Evolutionary conservation across 1,140 invertebrate genomes (phyloP), one percentile per base, ranked within the genome.

Genomic region (Tetragonula clypearis): DNA sequence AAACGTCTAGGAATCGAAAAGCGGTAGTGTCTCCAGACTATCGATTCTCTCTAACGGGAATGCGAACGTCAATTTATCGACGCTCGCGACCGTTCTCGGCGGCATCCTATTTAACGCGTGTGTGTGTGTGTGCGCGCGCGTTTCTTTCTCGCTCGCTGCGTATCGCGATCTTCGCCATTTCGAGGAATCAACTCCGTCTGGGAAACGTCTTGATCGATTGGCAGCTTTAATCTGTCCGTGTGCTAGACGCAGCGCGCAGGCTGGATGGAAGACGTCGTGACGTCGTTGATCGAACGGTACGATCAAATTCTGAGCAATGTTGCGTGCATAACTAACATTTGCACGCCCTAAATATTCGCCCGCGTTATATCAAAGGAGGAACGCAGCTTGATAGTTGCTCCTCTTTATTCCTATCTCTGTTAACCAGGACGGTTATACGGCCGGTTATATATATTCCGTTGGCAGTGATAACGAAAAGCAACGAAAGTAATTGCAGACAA

Each of bases 291-390:
- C 87, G 87, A 89, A 84, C 85, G 69, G 75, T 80, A 72, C 84
- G 79, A 86, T 88, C 88, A 89, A 89, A 89, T 89, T 89, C 87
- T 86, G 87, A 88, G 88, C 85, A 88, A 89, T 89, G 88, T 89
- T 86, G 84, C 87, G 88, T 88, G 81, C 77, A 81, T 71, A 86
- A 81, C 84, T 77, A 83, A 89, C 87, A 86, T 89, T 89, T 88
- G 80, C 87, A 86, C 85, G 88, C 87, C 35, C 84, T 73, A 79
- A 85, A 82, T 85, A 73, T 85, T 74, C 77, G n/a, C 49, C n/a
- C n/a, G 41, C 35, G 21, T 76, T 71, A 8, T 19, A 66, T 86
- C 84, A 86, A 89, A 86, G 41, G 87, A 72, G 87, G 81, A 56
- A 72, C 80, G 84, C 80, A 71, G 8, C 86, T 86, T 84, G 84